Evolutionary conservation across 1,140 invertebrate species (phyloP), one percentile per base, ranked within the genome.

Genomic region (Papilio dardanus): DNA sequence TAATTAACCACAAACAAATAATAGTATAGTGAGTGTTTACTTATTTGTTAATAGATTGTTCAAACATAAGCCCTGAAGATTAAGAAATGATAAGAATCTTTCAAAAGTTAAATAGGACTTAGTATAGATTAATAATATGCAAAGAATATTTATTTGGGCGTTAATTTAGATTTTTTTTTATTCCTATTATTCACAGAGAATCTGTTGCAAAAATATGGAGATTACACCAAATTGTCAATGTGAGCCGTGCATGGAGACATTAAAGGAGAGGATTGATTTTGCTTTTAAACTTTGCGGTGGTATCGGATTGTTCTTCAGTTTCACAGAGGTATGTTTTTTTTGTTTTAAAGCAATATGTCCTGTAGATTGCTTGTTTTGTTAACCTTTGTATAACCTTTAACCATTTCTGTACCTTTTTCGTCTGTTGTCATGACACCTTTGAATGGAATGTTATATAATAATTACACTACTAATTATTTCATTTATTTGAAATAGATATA

Each of bases 291-390:
- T 97, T 4, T 97, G 97, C 85, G 98, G 98, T 71, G 97, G 97
- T 71, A 96, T 99, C 83, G 98, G 98, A 77, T 94, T 99, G 33
- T 99, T 99, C 93, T 99, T 99, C 94, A 99, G 98, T 87, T 99
- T 99, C 89, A 99, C 98, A 68, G 98, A 99, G 97, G 98, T 99
- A 95, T 94, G 86, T 83, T 33, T 33, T 62, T 35, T 42, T 42
- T 24, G 19, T 21, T 35, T 30, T 24, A n/a, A 24, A 10, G 24
- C 37, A n/a, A 30, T 58, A 14, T 58, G 24, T 62, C 54, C 54
- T 12, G 7, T 73, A 73, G 46, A 54, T 71, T 8, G 46, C 40
- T 54, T 73, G 40, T 37, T 46, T n/a, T 3, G 14, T 16, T n/a
- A 28, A 28, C 19, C 5, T 10, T 69, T 19, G 14, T 21, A 40